phyloP scores from a whole-genome alignment of 2,797 vertebrate species.

The Harpagifer antarcticus region DNA sequence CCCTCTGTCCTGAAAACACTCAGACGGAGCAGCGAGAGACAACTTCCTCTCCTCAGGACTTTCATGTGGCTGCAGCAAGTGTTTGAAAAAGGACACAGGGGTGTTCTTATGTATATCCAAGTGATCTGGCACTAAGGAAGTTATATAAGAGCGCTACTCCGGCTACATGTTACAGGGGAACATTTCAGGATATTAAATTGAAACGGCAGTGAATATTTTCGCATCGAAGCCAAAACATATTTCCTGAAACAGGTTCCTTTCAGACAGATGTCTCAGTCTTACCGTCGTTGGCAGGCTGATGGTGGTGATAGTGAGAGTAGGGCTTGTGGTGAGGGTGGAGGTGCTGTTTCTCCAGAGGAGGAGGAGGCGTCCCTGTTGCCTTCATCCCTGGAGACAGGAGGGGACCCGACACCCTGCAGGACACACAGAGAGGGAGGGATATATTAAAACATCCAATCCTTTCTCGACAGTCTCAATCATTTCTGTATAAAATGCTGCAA shows the following conservation, averaged over 20 bases:
- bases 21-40: constrained; percentile 52
- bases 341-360: constrained; percentile 89
- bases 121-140: constrained; percentile 23
- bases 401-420: constrained; percentile 85
- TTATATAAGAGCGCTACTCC: constrained; percentile 1
- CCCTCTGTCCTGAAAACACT: constrained; percentile 54
- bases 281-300: constrained; percentile 87
- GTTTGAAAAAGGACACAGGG: constrained; percentile 29
- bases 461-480: constrained; percentile 30
- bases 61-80: constrained; percentile 61
- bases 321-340: constrained; percentile 88
- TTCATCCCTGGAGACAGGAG: constrained; percentile 91
- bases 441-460: constrained; percentile 7
- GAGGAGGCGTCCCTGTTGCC: constrained; percentile 82
- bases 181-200: constrained; percentile 38
- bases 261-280: constrained; percentile 36
- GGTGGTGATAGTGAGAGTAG: constrained; percentile 88
- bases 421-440: constrained; percentile 17
- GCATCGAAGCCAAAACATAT: constrained; percentile 29
- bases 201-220: constrained; percentile 35
- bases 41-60: constrained; percentile 60
- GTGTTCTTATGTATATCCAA: constrained; percentile 22
- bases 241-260: constrained; percentile 29
- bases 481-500: constrained; percentile 51
- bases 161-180: constrained; percentile 22